Evolutionary conservation across 2,888 invertebrate species (phyloP).

Genomic region (Diabrotica balteata): DNA sequence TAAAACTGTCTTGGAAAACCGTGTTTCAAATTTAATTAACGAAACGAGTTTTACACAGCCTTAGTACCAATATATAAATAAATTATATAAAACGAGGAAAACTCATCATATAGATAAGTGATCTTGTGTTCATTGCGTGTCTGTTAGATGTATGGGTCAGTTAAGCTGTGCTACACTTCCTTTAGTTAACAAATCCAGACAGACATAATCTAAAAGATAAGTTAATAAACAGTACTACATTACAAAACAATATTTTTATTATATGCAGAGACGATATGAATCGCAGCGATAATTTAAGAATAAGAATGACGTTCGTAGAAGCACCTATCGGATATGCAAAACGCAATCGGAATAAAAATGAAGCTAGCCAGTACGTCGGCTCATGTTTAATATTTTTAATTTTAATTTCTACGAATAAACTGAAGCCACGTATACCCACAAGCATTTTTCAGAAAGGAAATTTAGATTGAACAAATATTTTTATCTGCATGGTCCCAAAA

Average conservation of each 20-base stretch:
- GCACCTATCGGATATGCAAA: constrained; percentile 53
- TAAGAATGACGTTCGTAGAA: constrained; percentile 49
- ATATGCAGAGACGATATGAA: constrained; percentile 31
- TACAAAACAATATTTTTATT: constrained; percentile 27
- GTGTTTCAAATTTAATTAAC: no score
- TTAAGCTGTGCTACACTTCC: no score
- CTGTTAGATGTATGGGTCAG: no score
- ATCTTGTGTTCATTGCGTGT: no score
- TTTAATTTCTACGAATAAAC: constrained; percentile 39
- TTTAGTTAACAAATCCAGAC: no score
- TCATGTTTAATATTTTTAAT: constrained; percentile 46
- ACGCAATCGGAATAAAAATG: constrained; percentile 52
- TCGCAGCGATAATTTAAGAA: constrained; percentile 36
- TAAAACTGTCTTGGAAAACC: no score
- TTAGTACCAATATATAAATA: no score
- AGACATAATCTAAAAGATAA: no score
- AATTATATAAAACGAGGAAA: no score
- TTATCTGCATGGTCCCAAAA: no score
- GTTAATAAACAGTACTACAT: neutral
- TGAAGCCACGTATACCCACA: constrained; percentile 33
- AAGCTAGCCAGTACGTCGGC: constrained; percentile 45
- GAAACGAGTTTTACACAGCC: no score
- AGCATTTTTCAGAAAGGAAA: constrained; percentile 27
- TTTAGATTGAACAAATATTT: neutral
- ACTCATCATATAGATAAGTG: no score